A percentile compares a stretch with the other conserved stretches of the same genome.
Conservation (phyloP, 2,113 vertebrate genomes). For the Podarcis raffonei region DNA sequence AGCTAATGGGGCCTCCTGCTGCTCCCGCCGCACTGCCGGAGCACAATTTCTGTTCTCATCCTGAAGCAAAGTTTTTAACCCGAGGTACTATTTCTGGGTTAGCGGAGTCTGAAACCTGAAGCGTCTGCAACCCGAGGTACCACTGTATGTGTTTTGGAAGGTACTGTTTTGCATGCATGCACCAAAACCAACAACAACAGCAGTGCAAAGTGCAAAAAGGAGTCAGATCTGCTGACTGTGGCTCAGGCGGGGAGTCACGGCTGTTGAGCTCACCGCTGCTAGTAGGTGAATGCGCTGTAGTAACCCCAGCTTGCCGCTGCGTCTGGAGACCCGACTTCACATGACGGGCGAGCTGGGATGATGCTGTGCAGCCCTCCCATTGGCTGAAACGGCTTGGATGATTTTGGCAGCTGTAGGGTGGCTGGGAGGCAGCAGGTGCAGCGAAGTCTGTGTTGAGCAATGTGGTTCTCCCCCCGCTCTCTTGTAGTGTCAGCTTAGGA, state of each 20-base stretch:
- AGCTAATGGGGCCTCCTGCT: no score
- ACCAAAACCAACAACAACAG: no score
- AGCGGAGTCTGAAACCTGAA: no score
- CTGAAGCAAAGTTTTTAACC: no score
- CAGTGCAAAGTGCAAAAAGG: neutral
- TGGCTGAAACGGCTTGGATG: constrained; percentile 6
- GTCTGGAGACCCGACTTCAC: neutral
- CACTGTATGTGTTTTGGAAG: no score
- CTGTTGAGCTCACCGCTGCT: neutral
- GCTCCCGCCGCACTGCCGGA: no score
- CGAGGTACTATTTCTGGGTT: no score
- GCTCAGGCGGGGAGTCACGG: neutral
- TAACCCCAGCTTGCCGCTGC: neutral
- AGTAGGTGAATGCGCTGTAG: neutral
- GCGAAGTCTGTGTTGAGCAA: neutral
- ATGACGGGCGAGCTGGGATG: neutral
- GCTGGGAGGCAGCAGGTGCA: neutral
- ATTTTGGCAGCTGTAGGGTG: neutral
- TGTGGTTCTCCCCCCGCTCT: accelerated
- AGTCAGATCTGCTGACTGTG: neutral
- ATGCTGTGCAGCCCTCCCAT: neutral
- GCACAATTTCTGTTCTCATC: no score
- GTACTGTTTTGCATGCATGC: no score
- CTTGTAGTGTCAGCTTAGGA: neutral
- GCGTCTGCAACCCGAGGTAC: no score